These are phyloP conservation scores for Murina feae DNA, from an alignment of 2,113 vertebrate genomes.

Conservation along the genomic window DNA sequence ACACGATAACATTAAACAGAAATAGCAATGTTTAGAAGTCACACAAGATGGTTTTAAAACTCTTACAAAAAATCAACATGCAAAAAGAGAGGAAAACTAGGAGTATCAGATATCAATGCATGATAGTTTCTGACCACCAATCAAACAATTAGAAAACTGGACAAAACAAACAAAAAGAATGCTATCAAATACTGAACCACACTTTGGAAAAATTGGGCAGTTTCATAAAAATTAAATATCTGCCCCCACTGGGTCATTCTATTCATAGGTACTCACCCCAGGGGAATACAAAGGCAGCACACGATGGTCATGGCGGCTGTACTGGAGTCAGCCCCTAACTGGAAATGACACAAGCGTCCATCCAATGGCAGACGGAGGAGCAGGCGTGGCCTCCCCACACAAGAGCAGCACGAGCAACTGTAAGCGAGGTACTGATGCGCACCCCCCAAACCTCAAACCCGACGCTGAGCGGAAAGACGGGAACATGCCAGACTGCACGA, in stretches of 20 bases:
- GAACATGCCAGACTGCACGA: not conserved
- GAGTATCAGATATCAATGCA: not conserved
- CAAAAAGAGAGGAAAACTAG: not conserved
- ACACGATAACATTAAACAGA: not conserved
- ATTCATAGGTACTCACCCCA: no score
- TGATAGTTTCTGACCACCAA: not conserved
- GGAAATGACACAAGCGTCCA: not conserved
- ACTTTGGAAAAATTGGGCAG: no score
- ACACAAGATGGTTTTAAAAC: not conserved
- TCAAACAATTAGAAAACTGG: not conserved
- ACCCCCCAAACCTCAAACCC: not conserved
- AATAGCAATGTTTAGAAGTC: not conserved
- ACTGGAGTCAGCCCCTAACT: not conserved
- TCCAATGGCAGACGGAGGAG: not conserved
- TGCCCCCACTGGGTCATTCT: not conserved
- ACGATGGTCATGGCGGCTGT: not conserved
- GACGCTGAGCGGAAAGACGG: not conserved
- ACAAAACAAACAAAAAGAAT: not conserved
- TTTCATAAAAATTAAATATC: not conserved
- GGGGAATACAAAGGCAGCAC: not conserved
- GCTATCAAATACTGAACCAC: not conserved
- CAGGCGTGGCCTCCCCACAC: not conserved
- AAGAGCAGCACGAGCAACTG: no score
- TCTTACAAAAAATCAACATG: not conserved
- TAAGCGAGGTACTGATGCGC: not conserved